phyloP scores from a whole-genome alignment of 2,888 invertebrate genomes.

The Icerya purchasi region DNA sequence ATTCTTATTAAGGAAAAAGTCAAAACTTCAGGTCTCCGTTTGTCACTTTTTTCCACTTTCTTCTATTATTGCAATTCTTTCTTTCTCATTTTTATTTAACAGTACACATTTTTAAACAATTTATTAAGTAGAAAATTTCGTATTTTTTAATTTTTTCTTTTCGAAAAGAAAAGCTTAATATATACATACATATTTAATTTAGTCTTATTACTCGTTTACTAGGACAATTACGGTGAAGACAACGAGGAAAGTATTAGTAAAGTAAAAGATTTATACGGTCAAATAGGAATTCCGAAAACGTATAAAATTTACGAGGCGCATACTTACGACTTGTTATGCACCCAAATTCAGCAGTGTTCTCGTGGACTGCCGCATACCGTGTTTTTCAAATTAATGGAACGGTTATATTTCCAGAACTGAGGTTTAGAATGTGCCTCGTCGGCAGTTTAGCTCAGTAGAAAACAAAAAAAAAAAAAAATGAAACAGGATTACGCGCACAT shows the following conservation, averaged over 20 bases:
- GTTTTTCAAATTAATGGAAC: constrained; percentile 56
- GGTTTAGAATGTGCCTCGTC: too few relatives aligned
- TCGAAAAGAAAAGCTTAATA: neutral
- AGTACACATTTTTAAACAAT: too few relatives aligned
- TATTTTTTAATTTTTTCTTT: neutral
- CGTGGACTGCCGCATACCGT: constrained; percentile 57
- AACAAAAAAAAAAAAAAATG: too few relatives aligned
- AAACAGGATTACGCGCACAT: too few relatives aligned
- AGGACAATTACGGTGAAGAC: constrained; percentile 49
- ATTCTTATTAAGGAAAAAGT: too few relatives aligned
- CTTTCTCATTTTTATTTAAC: too few relatives aligned
- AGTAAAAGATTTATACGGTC: constrained; percentile 54
- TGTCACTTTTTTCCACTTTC: too few relatives aligned
- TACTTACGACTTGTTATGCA: constrained; percentile 55
- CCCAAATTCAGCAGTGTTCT: constrained; percentile 65
- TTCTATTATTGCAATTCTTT: too few relatives aligned
- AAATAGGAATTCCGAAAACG: constrained; percentile 49
- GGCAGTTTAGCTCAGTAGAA: too few relatives aligned
- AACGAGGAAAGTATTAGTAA: constrained; percentile 41
- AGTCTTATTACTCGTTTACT: constrained; percentile 13
- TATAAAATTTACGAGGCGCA: constrained; percentile 65
- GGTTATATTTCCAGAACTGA: neutral
- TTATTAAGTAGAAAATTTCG: neutral
- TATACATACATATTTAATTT: too few relatives aligned
- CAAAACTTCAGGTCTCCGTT: too few relatives aligned